Conservation (phyloP, 2,113 vertebrate species). For the Dendropsophus ebraccatus region DNA sequence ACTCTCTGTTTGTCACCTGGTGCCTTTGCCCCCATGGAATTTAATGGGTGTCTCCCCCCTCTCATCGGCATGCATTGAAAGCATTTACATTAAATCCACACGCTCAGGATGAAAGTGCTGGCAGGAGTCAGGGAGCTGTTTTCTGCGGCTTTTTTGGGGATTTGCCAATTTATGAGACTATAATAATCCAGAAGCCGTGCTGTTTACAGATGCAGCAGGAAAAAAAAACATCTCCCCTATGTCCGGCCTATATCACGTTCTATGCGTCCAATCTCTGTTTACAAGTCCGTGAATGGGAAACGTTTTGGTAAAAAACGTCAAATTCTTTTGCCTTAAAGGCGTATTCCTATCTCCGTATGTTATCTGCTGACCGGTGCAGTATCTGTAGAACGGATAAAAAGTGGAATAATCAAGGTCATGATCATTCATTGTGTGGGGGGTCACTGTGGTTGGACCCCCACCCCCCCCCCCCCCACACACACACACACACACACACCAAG, state of each 20-base stretch:
- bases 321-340: no score
- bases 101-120: conserved; percentile 35
- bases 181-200: rapidly evolving
- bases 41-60: rapidly evolving
- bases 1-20: conserved; percentile 1
- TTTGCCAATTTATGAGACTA: conserved; percentile 16
- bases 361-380: no score
- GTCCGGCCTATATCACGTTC: neutral
- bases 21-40: conserved; percentile 1
- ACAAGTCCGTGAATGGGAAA: neutral
- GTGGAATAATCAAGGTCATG: no score
- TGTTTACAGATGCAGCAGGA: conserved; percentile 25
- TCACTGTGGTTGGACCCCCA: no score
- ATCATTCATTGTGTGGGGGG: no score
- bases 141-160: conserved; percentile 26
- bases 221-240: neutral
- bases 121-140: conserved; percentile 52
- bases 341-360: no score
- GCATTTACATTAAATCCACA: neutral
- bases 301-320: no score
- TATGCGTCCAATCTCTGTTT: neutral
- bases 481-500: no score
- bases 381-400: no score
- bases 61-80: conserved; percentile 17
- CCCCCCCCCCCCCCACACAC: no score